A percentile compares a stretch with the other conserved stretches of the same genome.
Evolutionary conservation across 1,140 invertebrate species (phyloP).

Genomic region (Drosophila melanica): DNA sequence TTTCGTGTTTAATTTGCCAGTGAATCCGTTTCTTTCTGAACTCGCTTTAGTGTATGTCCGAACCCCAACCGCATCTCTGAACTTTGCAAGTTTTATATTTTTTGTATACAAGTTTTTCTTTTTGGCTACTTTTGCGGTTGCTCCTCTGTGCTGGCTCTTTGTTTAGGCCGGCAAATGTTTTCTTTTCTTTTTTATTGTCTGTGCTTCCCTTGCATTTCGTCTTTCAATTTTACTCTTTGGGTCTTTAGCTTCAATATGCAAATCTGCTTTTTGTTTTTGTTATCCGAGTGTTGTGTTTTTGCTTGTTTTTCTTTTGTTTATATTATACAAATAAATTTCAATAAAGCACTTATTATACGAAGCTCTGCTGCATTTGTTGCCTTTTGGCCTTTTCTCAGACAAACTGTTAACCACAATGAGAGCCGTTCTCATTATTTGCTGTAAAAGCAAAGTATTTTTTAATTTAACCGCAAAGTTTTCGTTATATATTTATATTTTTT

Average conservation of each 20-base stretch:
- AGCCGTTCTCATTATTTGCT: slow-evolving; percentile 65
- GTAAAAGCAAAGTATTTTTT: slow-evolving; percentile 60
- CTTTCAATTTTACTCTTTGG: slow-evolving; percentile 31
- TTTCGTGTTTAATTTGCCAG: slow-evolving; percentile 80
- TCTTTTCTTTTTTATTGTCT: slow-evolving; percentile 9
- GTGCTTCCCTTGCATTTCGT: slow-evolving; percentile 12
- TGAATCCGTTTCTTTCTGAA: slow-evolving; percentile 64
- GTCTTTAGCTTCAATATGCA: slow-evolving; percentile 44
- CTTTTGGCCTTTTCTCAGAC: slow-evolving; percentile 21
- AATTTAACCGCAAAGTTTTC: slow-evolving; percentile 78
- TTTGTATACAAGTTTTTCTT: slow-evolving; percentile 25
- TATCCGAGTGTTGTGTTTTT: background rate
- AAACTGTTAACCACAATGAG: slow-evolving; percentile 40
- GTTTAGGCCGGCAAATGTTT: slow-evolving; percentile 60
- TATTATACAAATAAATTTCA: slow-evolving; percentile 70
- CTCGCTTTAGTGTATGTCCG: slow-evolving; percentile 28
- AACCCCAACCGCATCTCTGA: background rate
- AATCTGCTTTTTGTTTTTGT: slow-evolving; percentile 55
- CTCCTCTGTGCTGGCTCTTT: slow-evolving; percentile 31
- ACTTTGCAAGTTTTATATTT: slow-evolving; percentile 18
- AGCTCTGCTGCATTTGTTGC: slow-evolving; percentile 59
- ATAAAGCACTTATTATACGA: slow-evolving; percentile 62
- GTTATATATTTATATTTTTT: slow-evolving; percentile 44
- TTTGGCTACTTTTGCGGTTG: slow-evolving; percentile 35
- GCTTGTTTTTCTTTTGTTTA: slow-evolving; percentile 32